phyloP scores from a whole-genome alignment of 2,113 vertebrate species.

The Hymenochirus boettgeri region DNA sequence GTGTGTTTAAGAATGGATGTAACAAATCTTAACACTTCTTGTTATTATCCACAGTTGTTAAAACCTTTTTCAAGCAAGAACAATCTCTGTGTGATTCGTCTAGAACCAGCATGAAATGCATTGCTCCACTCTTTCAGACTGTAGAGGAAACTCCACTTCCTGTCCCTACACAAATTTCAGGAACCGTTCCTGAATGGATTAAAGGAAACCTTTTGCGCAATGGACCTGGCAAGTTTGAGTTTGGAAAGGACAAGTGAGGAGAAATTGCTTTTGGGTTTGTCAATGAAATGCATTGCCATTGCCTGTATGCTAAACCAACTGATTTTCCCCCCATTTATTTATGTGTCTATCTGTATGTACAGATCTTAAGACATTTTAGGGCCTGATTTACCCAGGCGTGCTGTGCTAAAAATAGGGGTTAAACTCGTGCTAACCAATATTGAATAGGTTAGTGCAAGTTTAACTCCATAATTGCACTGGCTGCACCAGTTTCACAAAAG shows the following conservation, averaged over 20 bases:
- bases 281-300: not conserved
- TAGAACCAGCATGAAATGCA: slow-evolving; percentile 59
- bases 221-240: slow-evolving; percentile 90
- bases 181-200: slow-evolving; percentile 81
- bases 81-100: slow-evolving; percentile 48
- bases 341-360: too few species aligned
- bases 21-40: too few species aligned
- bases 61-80: slow-evolving; percentile 32
- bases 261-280: not conserved
- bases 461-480: too few species aligned
- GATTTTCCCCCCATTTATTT: too few species aligned
- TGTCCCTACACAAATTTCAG: slow-evolving; percentile 63
- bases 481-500: too few species aligned
- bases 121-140: slow-evolving; percentile 63
- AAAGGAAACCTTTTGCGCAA: slow-evolving; percentile 77
- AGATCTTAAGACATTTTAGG: not conserved
- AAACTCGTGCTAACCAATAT: too few species aligned
- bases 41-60: too few species aligned
- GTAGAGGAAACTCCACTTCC: slow-evolving; percentile 72
- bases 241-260: slow-evolving; percentile 81
- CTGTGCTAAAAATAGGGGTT: too few species aligned
- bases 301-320: not conserved
- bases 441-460: too few species aligned
- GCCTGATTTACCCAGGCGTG: too few species aligned
- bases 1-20: too few species aligned